A percentile compares a stretch with the other conserved stretches of the same genome.
Evolutionary conservation across 2,888 invertebrate species (phyloP).

Genomic region (Lordiphosa fenestrarum): DNA sequence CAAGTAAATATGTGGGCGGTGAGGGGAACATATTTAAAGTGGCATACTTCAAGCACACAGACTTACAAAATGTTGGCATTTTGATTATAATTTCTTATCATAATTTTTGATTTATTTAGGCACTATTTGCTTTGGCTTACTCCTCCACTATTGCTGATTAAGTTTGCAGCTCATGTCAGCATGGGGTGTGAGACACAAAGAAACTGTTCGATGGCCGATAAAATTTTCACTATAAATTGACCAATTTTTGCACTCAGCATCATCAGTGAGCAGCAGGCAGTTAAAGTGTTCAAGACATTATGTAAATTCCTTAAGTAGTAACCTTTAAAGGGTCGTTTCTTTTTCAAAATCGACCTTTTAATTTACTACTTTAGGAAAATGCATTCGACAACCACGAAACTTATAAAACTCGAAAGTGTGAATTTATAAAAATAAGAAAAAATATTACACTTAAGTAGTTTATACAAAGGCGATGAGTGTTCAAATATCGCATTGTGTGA

Average conservation of each 20-base stretch:
- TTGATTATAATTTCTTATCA: background rate
- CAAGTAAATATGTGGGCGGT: background rate
- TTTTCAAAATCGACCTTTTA: constrained; percentile 36
- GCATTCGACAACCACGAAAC: background rate
- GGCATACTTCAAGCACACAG: background rate
- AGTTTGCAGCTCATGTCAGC: background rate
- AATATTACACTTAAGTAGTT: constrained; percentile 27
- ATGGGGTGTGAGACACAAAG: constrained; percentile 11
- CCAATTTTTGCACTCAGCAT: background rate
- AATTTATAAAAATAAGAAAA: background rate
- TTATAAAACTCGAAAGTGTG: background rate
- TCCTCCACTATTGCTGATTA: background rate
- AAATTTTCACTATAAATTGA: constrained; percentile 22
- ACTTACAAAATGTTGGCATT: background rate
- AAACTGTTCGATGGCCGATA: background rate
- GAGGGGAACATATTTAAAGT: constrained; percentile 21
- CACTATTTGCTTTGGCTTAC: background rate
- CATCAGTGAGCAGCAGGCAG: constrained; percentile 9
- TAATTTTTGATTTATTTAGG: constrained; percentile 20
- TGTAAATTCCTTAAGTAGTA: constrained; percentile 54
- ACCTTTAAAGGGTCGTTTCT: constrained; percentile 47
- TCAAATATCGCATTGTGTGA: constrained; percentile 25
- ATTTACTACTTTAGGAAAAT: constrained; percentile 53
- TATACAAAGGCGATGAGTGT: constrained; percentile 25
- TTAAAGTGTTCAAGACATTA: background rate